Percentiles rank a stretch among this genome's conserved stretches.
Conservation (phyloP, 2,113 vertebrate genomes). For the Tyrannus savana region DNA sequence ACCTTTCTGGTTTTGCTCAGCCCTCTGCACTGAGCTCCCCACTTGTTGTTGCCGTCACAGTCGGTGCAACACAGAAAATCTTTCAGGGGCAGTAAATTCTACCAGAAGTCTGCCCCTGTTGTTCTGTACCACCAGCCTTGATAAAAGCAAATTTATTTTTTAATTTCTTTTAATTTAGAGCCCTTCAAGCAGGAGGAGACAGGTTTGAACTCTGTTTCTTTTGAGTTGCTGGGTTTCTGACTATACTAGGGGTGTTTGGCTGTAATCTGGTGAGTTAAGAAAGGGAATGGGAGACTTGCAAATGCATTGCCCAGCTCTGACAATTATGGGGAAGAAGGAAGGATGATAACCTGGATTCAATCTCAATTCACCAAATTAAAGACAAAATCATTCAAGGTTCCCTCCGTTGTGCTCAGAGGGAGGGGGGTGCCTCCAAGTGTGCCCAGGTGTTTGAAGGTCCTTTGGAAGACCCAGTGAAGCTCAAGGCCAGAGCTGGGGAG, state of each 20-base stretch:
- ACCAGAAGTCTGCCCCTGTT: not conserved
- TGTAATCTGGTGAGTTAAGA: not conserved
- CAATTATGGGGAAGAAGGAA: not conserved
- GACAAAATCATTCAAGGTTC: not conserved
- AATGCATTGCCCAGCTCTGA: not conserved
- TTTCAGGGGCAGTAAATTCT: not conserved
- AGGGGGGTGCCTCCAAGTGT: accelerated
- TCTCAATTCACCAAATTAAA: not conserved
- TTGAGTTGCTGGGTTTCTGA: not conserved
- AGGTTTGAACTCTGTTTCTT: not conserved
- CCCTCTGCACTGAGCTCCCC: not conserved
- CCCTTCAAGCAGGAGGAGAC: not conserved
- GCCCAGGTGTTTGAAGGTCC: not conserved
- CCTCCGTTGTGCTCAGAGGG: not conserved
- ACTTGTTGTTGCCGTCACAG: accelerated
- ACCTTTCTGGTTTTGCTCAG: not conserved
- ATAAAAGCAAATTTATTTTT: not conserved
- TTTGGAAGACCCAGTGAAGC: not conserved
- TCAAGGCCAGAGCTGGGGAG: not conserved
- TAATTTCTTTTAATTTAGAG: not conserved
- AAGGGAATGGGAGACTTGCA: not conserved
- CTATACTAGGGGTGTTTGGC: not conserved
- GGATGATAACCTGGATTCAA: not conserved
- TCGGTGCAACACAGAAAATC: accelerated
- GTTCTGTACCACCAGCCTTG: accelerated